phyloP scores from a whole-genome alignment of 2,888 invertebrate species.

The Plagiodera versicolora region DNA sequence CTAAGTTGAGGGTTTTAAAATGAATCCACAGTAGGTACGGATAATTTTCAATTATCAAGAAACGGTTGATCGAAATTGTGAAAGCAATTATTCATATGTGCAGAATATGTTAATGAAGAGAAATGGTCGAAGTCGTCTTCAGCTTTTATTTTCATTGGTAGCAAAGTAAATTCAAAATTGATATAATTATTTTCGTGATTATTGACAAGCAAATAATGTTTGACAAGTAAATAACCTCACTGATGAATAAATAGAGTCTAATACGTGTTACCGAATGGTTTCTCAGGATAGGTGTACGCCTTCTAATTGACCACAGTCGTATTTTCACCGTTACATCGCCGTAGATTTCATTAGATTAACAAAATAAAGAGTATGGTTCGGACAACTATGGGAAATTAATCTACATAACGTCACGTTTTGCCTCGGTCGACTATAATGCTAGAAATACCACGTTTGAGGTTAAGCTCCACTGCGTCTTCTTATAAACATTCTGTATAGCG shows the following conservation, averaged over 20 bases:
- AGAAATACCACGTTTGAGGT: constrained; percentile 2
- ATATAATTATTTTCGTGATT: too few relatives aligned
- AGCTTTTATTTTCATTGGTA: too few relatives aligned
- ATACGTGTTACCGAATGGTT: not conserved
- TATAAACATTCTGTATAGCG: constrained; percentile 8
- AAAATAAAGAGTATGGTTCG: constrained; percentile 7
- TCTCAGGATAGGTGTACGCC: not conserved
- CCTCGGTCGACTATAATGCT: constrained; percentile 10
- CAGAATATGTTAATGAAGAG: not conserved
- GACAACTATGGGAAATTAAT: constrained; percentile 1
- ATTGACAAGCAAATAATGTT: too few relatives aligned
- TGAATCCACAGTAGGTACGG: too few relatives aligned
- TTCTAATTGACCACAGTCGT: not conserved
- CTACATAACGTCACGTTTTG: constrained; percentile 8
- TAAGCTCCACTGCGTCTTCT: constrained; percentile 4
- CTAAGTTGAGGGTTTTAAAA: too few relatives aligned
- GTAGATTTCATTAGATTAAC: not conserved
- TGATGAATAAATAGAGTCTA: too few relatives aligned
- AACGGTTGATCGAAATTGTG: not conserved
- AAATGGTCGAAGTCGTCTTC: too few relatives aligned
- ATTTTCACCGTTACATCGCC: not conserved
- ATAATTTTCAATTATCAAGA: not conserved
- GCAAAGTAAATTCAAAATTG: too few relatives aligned
- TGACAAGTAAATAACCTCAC: too few relatives aligned
- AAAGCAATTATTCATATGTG: not conserved